Evolutionary conservation across 2,113 vertebrate species (phyloP).

Genomic region (Grantiella picta): DNA sequence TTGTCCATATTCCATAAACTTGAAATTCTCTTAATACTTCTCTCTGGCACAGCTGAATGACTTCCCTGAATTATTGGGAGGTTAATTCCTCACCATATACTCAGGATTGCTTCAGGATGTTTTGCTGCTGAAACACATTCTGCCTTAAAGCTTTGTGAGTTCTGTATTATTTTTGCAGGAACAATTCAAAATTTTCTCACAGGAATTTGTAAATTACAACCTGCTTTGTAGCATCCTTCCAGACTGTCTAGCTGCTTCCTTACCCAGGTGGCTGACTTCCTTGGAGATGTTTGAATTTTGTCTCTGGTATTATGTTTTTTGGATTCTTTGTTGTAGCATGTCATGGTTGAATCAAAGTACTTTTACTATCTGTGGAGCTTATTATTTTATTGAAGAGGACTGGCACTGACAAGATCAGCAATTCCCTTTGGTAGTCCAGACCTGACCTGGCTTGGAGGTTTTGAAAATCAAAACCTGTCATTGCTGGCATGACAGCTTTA

Average conservation of each 20-base stretch:
- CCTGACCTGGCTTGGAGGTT: neutral
- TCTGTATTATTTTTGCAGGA: neutral
- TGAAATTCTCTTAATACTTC: neutral
- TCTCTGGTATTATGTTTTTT: neutral
- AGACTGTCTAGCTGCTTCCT: neutral
- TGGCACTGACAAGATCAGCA: neutral
- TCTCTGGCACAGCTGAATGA: neutral
- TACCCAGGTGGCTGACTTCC: neutral
- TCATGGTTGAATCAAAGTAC: neutral
- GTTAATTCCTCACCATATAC: neutral
- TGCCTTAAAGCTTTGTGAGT: neutral
- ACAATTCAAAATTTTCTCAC: neutral
- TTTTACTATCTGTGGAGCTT: neutral
- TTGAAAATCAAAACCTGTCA: neutral
- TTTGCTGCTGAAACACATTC: neutral
- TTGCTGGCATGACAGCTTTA: neutral
- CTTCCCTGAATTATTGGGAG: neutral
- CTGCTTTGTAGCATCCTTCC: neutral
- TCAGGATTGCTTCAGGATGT: neutral
- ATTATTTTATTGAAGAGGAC: neutral
- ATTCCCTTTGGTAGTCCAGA: neutral
- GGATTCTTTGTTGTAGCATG: neutral
- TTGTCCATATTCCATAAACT: neutral
- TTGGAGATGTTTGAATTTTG: neutral
- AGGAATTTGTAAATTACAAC: neutral